These are phyloP conservation scores for Apis dorsata DNA, from an alignment of 1,140 invertebrate species.

Conservation along the genomic window DNA sequence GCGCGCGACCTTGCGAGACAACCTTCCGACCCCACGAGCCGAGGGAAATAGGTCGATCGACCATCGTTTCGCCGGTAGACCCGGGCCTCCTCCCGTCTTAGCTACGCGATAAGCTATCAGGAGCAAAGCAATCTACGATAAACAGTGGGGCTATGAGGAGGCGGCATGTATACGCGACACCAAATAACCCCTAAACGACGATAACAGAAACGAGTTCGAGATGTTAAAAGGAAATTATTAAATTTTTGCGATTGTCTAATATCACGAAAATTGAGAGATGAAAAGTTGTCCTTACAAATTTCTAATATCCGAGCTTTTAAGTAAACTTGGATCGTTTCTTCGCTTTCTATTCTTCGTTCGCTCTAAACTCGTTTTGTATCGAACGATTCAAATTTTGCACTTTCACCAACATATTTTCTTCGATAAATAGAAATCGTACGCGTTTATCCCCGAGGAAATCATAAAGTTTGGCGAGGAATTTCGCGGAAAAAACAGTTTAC, in stretches of 20 bases:
- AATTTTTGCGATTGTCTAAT: neutral
- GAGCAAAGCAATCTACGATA: conserved; percentile 23
- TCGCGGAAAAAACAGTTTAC: no score
- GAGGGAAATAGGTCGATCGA: conserved; percentile 44
- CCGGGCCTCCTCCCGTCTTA: neutral
- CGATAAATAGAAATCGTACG: neutral
- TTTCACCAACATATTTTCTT: no score
- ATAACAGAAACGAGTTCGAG: conserved; percentile 3
- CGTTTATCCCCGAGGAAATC: neutral
- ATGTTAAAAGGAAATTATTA: neutral
- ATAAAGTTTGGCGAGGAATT: neutral
- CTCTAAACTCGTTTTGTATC: no score
- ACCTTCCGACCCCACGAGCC: conserved; percentile 29
- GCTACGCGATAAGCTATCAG: conserved; percentile 42
- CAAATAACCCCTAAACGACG: conserved; percentile 1
- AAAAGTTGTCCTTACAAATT: no score
- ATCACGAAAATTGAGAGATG: no score
- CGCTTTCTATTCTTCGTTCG: no score
- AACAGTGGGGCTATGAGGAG: conserved; percentile 2
- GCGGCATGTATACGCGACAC: conserved; percentile 1
- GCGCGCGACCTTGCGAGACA: neutral
- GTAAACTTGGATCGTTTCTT: no score
- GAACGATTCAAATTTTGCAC: no score
- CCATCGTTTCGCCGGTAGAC: neutral
- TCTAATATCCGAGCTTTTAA: no score